Evolutionary conservation across 2,113 vertebrate species (phyloP), one percentile per base, ranked within the genome.

Genomic region (Perca schrenkii): DNA sequence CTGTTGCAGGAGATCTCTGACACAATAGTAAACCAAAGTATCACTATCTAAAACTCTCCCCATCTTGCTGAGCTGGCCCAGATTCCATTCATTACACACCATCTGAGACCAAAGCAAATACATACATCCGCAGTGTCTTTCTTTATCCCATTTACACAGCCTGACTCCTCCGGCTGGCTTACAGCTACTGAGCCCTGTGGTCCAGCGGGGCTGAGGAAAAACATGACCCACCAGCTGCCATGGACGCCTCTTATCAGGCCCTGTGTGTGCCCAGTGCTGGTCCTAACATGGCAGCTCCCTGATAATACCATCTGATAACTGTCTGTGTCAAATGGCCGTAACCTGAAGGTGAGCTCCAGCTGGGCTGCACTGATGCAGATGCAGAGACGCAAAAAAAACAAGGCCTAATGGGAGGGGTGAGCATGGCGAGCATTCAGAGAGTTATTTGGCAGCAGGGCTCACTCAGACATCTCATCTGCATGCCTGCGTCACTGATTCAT

Each of bases 221-320:
- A 84, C 82, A 85, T n/a, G 43, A 88, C 70, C 83, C 69, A 77
- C 82, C 80, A 78, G 81, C 88, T 87, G 89, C 79, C 85, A 76
- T 53, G 70, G 76, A 72, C 4, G 69, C 28, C 80, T 91, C 86
- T 90, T 92, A 91, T 93, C 91, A 73, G 85, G 73, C 69, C 72
- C 65, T 21, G 72, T 79, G 88, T 83, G 77, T 86, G 71, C 79
- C 67, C 86, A 91, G 77, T 19, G 61, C 77, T 78, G 19, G 63
- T 85, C 28, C n/a, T 43, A 84, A 91, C 91, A 91, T 70, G 84
- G 82, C 69, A 71, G 80, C 81, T 69, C 34, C 70, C 72, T 73
- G 88, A 91, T 91, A 79, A 88, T 74, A 85, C 82, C 62, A 69
- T 79, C 80, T 89, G 90, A 92, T 85, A 89, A 84, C 75, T 2